These are phyloP conservation scores for Channa striata DNA, from an alignment of 2,797 vertebrate species.

Conservation along the genomic window DNA sequence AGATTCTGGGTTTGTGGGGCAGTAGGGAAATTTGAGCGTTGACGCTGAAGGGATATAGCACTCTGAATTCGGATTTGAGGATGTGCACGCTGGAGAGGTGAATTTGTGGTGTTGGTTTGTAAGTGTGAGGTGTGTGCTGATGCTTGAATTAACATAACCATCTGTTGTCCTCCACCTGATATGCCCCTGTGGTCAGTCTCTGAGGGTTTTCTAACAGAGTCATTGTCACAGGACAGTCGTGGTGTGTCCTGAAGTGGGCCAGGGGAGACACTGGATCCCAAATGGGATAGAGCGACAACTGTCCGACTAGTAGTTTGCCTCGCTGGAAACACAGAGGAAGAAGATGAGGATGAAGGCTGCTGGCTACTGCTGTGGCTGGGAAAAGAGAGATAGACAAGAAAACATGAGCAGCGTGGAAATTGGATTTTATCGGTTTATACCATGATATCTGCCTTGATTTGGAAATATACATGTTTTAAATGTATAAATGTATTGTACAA, in stretches of 20 bases:
- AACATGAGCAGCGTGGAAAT: background rate
- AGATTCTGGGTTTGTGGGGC: conserved; percentile 32
- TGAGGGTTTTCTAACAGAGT: conserved; percentile 24
- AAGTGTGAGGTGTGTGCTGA: conserved; percentile 46
- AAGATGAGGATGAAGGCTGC: conserved; percentile 77
- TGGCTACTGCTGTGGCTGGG: conserved; percentile 63
- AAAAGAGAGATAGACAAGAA: conserved; percentile 20
- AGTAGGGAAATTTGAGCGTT: conserved; percentile 32
- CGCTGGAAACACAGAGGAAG: conserved; percentile 69
- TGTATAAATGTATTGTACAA: background rate
- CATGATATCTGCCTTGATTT: background rate
- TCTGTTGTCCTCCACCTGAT: conserved; percentile 48
- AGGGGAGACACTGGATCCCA: conserved; percentile 48
- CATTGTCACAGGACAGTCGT: conserved; percentile 12
- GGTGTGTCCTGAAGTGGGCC: conserved; percentile 41
- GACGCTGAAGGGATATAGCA: conserved; percentile 52
- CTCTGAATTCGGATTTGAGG: conserved; percentile 69
- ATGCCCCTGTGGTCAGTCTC: conserved; percentile 38
- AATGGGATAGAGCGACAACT: conserved; percentile 46
- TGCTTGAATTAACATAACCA: conserved; percentile 53
- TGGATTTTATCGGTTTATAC: background rate
- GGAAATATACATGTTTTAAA: background rate
- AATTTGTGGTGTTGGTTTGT: conserved; percentile 34
- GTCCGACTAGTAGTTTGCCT: conserved; percentile 53
- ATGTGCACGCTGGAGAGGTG: conserved; percentile 14